Base-by-base conservation (phyloP, 2,888 invertebrate genomes). In the Papilio gigon region DNA sequence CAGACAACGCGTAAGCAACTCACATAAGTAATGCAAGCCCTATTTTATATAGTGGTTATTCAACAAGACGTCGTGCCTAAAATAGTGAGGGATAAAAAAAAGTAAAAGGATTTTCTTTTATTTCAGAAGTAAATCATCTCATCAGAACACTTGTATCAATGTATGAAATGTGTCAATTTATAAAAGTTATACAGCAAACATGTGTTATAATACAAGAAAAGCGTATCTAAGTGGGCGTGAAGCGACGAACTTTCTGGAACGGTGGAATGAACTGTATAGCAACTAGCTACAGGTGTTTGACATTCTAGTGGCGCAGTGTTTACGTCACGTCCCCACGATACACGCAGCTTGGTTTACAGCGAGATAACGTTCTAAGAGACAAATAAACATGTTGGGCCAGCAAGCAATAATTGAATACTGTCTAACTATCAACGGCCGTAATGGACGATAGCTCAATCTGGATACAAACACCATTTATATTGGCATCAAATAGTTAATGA, bases 181-280 rank as follows among this genome's bases (percentile, higher is more conserved):
- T 8, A 27, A 14, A 8, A 25, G 6, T 53, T 25, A 12, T 12
- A 53, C 6, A 56, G 27, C 17, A 56, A 27, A 56, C 53, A 53
- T 56, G 30, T 56, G 53, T 30, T 56, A 30, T n/a, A 9, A 44
- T 44, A 50, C 12, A 50, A 50, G 47, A 47, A 35, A 50, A 47
- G 25, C 64, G 64, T 53, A 27, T 64, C 64, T 37, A 53, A 64
- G 11, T 17, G 14, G 25, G 25, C 53, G 42, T 65, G 56, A 65
- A 42, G 56, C 56, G 30, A n/a, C 53, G 53, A 56, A 56, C 53
- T 56, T 56, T 56, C 53, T 56, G 53, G 53, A 56, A 30, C 53
- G 17, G 53, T 56, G 53, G 53, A 56, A 56, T 56, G 53, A 56
- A 56, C 53, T 56, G 53, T 56, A 30, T 56, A 53, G 27, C 6